Conservation (phyloP, 2,888 invertebrate genomes). For the Nomada fabriciana region DNA sequence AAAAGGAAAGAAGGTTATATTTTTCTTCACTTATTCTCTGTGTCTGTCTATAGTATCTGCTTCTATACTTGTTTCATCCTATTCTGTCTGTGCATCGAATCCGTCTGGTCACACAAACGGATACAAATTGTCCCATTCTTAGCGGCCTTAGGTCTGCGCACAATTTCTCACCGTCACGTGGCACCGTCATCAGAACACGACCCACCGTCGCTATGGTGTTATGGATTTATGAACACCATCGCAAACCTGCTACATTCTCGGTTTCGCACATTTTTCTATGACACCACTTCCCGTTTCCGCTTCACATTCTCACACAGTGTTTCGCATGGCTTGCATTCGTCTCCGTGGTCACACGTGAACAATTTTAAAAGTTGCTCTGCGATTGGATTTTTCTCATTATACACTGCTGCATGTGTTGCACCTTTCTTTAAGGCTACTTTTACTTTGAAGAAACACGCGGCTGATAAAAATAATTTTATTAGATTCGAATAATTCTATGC, state of each 20-base stretch:
- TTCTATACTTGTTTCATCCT: neutral
- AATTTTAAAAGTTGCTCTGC: conserved; percentile 10
- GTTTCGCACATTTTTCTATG: conserved; percentile 10
- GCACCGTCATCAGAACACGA: conserved; percentile 31
- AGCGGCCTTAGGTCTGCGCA: conserved; percentile 21
- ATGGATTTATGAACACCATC: conserved; percentile 83
- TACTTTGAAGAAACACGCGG: too few species aligned
- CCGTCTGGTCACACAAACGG: conserved; percentile 32
- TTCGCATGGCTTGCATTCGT: conserved; percentile 12
- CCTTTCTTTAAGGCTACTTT: too few species aligned
- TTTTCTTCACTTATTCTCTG: neutral
- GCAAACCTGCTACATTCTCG: conserved; percentile 15
- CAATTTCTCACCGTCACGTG: conserved; percentile 25
- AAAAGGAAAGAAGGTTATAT: neutral
- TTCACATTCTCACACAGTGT: conserved; percentile 8
- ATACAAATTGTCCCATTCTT: neutral
- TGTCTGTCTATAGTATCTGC: neutral
- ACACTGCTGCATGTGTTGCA: too few species aligned
- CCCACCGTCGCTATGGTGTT: conserved; percentile 77
- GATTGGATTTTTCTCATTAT: neutral
- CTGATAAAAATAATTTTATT: too few species aligned
- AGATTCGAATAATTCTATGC: too few species aligned
- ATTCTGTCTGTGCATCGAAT: conserved; percentile 40
- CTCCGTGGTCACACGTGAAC: neutral
- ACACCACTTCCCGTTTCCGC: conserved; percentile 2